These are phyloP conservation scores for Sarcophaga caerulescens DNA, from an alignment of 2,888 invertebrate species.

Conservation along the genomic window DNA sequence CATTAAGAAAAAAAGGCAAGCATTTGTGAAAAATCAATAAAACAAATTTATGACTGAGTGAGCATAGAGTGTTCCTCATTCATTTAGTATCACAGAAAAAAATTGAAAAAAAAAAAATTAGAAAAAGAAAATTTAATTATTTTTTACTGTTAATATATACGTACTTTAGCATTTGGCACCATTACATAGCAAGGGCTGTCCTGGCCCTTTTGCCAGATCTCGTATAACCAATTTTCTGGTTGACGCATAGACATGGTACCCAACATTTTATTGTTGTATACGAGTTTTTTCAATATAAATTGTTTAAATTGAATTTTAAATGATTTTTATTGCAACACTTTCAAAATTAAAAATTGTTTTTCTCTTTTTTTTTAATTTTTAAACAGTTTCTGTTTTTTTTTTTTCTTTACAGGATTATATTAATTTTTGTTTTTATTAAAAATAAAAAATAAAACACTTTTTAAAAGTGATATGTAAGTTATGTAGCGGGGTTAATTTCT, in stretches of 20 bases:
- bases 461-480: constrained; percentile 67
- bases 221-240: constrained; percentile 84
- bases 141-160: constrained; percentile 71
- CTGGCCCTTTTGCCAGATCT: constrained; percentile 86
- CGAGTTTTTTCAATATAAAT: constrained; percentile 63
- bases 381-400: constrained; percentile 42
- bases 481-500: neutral
- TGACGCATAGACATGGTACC: constrained; percentile 80
- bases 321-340: constrained; percentile 62
- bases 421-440: constrained; percentile 16
- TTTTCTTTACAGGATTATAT: constrained; percentile 7
- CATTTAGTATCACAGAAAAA: neutral
- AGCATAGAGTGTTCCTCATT: constrained; percentile 6
- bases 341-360: constrained; percentile 2
- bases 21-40: constrained; percentile 52
- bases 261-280: constrained; percentile 76
- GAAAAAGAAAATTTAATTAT: neutral
- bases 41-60: constrained; percentile 5
- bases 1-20: too few relatives aligned
- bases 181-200: constrained; percentile 86
- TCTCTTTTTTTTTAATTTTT: constrained; percentile 13
- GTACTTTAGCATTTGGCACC: constrained; percentile 86
- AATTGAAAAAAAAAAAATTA: neutral
- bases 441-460: constrained; percentile 59
- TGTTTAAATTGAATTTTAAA: constrained; percentile 68